Evolutionary conservation across 2,888 invertebrate species (phyloP).

Genomic region (Nephrocerus scutellatus): DNA sequence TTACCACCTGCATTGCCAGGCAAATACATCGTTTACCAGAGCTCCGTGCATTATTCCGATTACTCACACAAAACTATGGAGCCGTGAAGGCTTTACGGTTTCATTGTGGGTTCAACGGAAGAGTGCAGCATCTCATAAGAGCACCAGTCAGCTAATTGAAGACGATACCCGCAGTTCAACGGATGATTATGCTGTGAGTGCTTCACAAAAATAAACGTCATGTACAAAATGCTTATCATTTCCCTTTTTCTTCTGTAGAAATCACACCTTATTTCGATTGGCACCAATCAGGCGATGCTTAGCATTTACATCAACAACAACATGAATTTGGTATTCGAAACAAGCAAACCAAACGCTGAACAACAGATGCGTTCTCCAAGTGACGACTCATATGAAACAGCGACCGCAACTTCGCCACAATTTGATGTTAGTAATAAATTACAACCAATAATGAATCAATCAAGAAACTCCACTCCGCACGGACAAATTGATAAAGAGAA

Average conservation of each 20-base stretch:
- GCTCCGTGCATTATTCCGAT: constrained; percentile 43
- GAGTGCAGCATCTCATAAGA: constrained; percentile 31
- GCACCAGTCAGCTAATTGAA: constrained; percentile 33
- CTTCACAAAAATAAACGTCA: not conserved
- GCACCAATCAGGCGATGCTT: constrained; percentile 42
- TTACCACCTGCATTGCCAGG: constrained; percentile 37
- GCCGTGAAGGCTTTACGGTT: constrained; percentile 39
- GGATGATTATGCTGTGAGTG: constrained; percentile 34
- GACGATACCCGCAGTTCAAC: constrained; percentile 37
- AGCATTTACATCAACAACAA: constrained; percentile 41
- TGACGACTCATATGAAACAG: too few species aligned
- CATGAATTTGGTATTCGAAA: constrained; percentile 40
- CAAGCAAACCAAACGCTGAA: constrained; percentile 38
- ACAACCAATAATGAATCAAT: not conserved
- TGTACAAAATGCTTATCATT: not conserved
- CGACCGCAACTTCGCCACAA: constrained; percentile 4
- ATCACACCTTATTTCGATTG: constrained; percentile 44
- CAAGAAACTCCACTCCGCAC: not conserved
- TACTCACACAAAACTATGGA: constrained; percentile 40
- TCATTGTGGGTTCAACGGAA: constrained; percentile 44
- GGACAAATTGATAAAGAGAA: constrained; percentile 19
- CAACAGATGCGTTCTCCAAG: constrained; percentile 20
- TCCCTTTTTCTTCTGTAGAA: constrained; percentile 27
- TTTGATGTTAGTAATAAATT: not conserved
- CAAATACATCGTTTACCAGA: constrained; percentile 39